Evolutionary conservation across 2,797 vertebrate genomes (phyloP).

Genomic region (Ciconia nigra): DNA sequence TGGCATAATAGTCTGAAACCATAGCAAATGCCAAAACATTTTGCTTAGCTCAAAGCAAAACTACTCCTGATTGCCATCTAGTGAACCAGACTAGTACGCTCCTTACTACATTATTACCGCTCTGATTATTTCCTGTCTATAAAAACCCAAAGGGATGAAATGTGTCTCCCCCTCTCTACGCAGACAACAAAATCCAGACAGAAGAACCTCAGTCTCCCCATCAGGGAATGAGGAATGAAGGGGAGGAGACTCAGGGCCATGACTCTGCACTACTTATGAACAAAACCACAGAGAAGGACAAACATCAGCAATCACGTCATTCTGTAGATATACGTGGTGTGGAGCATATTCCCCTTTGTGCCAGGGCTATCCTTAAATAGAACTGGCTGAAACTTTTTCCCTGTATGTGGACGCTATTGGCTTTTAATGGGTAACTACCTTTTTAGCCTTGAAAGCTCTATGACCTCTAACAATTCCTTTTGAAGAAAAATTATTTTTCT

Average conservation of each 20-base stretch:
- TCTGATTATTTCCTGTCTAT: background rate
- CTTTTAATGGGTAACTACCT: background rate
- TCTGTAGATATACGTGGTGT: background rate
- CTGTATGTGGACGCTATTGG: background rate
- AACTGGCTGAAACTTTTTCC: background rate
- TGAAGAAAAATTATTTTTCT: background rate
- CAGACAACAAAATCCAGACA: background rate
- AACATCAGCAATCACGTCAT: background rate
- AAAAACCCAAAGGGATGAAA: background rate
- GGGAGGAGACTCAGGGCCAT: background rate
- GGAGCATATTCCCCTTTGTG: background rate
- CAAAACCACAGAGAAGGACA: background rate
- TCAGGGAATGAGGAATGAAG: background rate
- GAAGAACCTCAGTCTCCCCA: background rate
- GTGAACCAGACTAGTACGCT: background rate
- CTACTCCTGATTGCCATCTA: conserved; percentile 38
- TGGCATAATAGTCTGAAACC: background rate
- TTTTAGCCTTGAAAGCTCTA: background rate
- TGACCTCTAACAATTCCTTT: background rate
- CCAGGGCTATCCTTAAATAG: background rate
- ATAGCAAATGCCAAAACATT: background rate
- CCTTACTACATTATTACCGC: background rate
- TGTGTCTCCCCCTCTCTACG: background rate
- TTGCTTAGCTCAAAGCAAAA: background rate
- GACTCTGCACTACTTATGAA: background rate